phyloP scores from a whole-genome alignment of 2,797 vertebrate genomes.

The Rhadinocentrus ornatus region DNA sequence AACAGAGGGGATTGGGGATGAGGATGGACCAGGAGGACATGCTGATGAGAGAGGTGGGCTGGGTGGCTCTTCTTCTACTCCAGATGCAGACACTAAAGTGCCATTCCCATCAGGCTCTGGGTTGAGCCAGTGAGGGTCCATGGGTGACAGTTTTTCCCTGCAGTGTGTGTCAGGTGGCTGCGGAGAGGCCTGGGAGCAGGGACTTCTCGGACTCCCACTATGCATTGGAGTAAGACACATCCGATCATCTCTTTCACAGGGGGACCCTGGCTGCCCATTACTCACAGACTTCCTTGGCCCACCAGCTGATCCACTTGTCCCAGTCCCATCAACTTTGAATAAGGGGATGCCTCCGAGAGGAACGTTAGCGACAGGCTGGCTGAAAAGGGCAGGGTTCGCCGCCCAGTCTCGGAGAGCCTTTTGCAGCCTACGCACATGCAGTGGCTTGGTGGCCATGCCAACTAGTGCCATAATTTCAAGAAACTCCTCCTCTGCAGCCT shows the following conservation, averaged over 20 bases:
- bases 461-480: slow-evolving; percentile 99
- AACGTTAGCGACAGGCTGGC: slow-evolving; percentile 87
- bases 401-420: slow-evolving; percentile 97
- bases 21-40: slow-evolving; percentile 74
- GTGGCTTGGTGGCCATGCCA: slow-evolving; percentile 98
- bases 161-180: slow-evolving; percentile 85
- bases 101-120: slow-evolving; percentile 85
- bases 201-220: slow-evolving; percentile 89
- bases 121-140: slow-evolving; percentile 90
- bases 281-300: slow-evolving; percentile 86
- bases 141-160: slow-evolving; percentile 87
- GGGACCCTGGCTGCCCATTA: slow-evolving; percentile 93
- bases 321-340: slow-evolving; percentile 89
- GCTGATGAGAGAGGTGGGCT: slow-evolving; percentile 74
- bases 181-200: slow-evolving; percentile 90
- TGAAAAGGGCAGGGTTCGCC: slow-evolving; percentile 93
- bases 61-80: slow-evolving; percentile 85
- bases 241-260: slow-evolving; percentile 83
- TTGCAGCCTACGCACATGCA: slow-evolving; percentile 96
- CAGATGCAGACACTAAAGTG: slow-evolving; percentile 71
- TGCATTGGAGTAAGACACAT: slow-evolving; percentile 84
- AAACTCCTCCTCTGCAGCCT: slow-evolving; percentile 97
- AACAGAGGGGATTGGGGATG: slow-evolving; percentile 76
- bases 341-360: slow-evolving; percentile 90
- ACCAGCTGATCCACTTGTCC: slow-evolving; percentile 56